Evolutionary conservation across 1,140 invertebrate genomes (phyloP).

Genomic region (Ostrea edulis): DNA sequence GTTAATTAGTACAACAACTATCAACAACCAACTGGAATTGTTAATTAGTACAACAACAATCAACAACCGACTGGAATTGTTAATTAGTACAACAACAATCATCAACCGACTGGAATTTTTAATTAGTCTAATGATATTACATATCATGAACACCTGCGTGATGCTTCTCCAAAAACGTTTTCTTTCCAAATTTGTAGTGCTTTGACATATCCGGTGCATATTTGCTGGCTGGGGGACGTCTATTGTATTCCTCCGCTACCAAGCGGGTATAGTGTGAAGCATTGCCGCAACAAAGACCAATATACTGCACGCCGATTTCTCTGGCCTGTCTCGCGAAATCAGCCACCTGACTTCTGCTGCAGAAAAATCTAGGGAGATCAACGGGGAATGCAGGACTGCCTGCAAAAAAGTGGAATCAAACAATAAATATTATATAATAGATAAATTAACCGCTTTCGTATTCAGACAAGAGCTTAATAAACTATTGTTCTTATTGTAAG

Average conservation of each 20-base stretch:
- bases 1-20: too few relatives aligned
- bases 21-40: too few relatives aligned
- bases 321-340: conserved; percentile 68
- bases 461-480: background rate
- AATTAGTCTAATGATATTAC: too few relatives aligned
- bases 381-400: conserved; percentile 61
- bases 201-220: conserved; percentile 64
- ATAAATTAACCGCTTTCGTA: background rate
- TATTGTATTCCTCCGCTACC: conserved; percentile 68
- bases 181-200: conserved; percentile 58
- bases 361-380: conserved; percentile 58
- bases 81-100: too few relatives aligned
- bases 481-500: background rate
- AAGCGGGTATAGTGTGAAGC: conserved; percentile 66
- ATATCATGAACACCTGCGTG: background rate
- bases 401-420: too few relatives aligned
- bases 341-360: conserved; percentile 64
- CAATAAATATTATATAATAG: too few relatives aligned
- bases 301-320: conserved; percentile 73
- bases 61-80: too few relatives aligned
- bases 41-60: too few relatives aligned
- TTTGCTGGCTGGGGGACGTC: conserved; percentile 61
- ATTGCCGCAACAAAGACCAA: conserved; percentile 77
- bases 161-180: conserved; percentile 31
- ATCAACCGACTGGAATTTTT: too few relatives aligned